A percentile compares a stretch with the other conserved stretches of the same genome.
These are phyloP conservation scores for Tetramorium alpestre DNA, from an alignment of 1,140 invertebrate species.

Conservation along the genomic window DNA sequence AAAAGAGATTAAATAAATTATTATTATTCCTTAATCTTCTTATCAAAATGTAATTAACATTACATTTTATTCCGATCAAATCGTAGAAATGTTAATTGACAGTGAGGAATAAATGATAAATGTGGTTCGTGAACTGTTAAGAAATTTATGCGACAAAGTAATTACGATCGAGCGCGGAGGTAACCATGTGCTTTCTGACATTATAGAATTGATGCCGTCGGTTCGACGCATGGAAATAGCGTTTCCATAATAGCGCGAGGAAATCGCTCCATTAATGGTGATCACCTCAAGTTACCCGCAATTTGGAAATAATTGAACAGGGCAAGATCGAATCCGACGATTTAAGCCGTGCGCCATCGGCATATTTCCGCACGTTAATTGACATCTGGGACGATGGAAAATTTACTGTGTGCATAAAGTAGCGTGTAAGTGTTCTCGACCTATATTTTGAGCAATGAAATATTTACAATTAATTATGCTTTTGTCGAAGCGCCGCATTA, in stretches of 20 bases:
- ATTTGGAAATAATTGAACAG: constrained; percentile 67
- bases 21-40: not conserved
- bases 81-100: not conserved
- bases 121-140: not conserved
- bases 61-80: not conserved
- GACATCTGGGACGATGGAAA: constrained; percentile 26
- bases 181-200: not conserved
- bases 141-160: not conserved
- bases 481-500: too few species aligned
- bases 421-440: not conserved
- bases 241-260: constrained; percentile 34
- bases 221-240: constrained; percentile 26
- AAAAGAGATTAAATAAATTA: not conserved
- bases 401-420: constrained; percentile 49
- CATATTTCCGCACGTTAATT: constrained; percentile 55
- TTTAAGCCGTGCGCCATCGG: constrained; percentile 33
- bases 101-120: not conserved
- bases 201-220: constrained; percentile 11
- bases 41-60: not conserved
- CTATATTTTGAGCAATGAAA: not conserved
- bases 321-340: constrained; percentile 56
- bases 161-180: not conserved
- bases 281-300: constrained; percentile 67
- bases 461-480: not conserved
- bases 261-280: constrained; percentile 61